Conservation (phyloP, 2,888 invertebrate genomes). For the Agrochola litura region DNA sequence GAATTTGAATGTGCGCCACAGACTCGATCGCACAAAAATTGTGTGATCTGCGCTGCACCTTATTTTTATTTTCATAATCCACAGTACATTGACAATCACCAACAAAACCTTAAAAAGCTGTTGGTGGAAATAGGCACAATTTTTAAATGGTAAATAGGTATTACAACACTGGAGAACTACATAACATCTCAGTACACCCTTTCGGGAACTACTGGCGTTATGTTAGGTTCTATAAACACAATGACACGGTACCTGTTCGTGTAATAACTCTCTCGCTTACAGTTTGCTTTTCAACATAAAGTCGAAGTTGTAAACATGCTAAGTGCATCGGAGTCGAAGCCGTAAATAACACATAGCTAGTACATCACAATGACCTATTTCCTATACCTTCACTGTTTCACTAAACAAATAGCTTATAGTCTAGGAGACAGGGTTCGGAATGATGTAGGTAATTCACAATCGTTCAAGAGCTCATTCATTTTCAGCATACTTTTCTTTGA, state of each 20-base stretch:
- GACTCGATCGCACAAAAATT: no score
- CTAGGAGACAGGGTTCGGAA: conserved; percentile 6
- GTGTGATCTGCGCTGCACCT: no score
- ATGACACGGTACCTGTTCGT: neutral
- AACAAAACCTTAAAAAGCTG: neutral
- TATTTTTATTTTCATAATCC: neutral
- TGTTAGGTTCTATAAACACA: neutral
- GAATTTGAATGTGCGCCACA: no score
- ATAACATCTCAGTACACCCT: neutral
- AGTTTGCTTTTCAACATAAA: conserved; percentile 33
- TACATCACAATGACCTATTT: conserved; percentile 51
- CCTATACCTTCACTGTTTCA: conserved; percentile 14
- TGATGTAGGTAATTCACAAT: conserved; percentile 18
- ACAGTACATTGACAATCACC: no score
- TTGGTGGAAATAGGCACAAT: neutral
- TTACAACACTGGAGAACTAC: neutral
- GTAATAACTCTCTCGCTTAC: conserved; percentile 23
- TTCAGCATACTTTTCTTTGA: neutral
- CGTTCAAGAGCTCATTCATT: neutral
- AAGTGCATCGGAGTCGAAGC: conserved; percentile 38
- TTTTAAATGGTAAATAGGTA: neutral
- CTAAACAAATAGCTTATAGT: conserved; percentile 28
- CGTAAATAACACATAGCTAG: conserved; percentile 42
- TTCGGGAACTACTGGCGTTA: neutral
- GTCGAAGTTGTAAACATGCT: conserved; percentile 42